phyloP scores from a whole-genome alignment of 1,140 invertebrate genomes.

The Phymastichus coffea region DNA sequence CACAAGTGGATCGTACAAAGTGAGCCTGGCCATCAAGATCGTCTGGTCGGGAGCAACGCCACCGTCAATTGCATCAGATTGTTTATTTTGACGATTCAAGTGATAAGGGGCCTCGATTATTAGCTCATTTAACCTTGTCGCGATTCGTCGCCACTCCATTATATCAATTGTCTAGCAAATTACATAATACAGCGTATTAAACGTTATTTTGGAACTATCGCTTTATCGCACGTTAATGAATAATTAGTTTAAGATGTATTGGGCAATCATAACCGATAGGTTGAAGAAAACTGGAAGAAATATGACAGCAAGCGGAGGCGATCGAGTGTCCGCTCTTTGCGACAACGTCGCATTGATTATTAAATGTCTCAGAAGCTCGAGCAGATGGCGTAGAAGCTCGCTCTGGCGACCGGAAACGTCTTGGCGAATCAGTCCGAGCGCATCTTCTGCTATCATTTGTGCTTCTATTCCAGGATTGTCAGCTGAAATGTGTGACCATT shows the following conservation, averaged over 20 bases:
- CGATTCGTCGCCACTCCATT: conserved; percentile 39
- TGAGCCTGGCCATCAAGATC: conserved; percentile 21
- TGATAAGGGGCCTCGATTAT: conserved; percentile 40
- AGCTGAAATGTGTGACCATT: conserved; percentile 36
- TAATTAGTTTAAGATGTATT: not conserved
- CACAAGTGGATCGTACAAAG: no score
- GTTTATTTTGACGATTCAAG: conserved; percentile 29
- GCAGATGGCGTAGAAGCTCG: conserved; percentile 43
- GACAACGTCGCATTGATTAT: conserved; percentile 48
- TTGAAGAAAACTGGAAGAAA: conserved; percentile 56
- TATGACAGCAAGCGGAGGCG: conserved; percentile 49
- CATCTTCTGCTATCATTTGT: conserved; percentile 51
- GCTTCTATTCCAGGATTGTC: conserved; percentile 48
- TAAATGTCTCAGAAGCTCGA: conserved; percentile 49
- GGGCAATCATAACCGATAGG: conserved; percentile 40
- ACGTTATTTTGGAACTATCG: not conserved
- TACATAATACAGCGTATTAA: not conserved
- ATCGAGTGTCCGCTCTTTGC: conserved; percentile 49
- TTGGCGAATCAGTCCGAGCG: conserved; percentile 52
- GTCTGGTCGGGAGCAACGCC: conserved; percentile 12
- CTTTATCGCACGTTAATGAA: not conserved
- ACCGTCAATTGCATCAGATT: not conserved
- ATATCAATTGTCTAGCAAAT: conserved; percentile 33
- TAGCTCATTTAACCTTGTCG: conserved; percentile 39
- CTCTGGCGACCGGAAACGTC: conserved; percentile 50